Evolutionary conservation across 2,888 invertebrate genomes (phyloP), one percentile per base, ranked within the genome.

Genomic region (Acanthopleura granulata): DNA sequence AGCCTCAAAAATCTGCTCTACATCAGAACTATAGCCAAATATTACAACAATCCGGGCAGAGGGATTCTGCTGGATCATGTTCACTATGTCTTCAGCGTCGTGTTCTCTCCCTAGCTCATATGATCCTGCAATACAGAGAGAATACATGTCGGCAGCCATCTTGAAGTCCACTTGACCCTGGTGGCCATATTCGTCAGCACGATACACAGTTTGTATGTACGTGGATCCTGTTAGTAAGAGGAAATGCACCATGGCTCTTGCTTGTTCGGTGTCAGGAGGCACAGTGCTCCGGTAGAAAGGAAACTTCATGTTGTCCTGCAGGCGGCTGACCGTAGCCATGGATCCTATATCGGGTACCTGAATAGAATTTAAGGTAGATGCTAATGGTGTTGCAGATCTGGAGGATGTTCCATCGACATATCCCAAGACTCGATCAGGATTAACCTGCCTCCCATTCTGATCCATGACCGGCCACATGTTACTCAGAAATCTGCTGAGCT

Each of bases 331-430:
- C 4, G 84, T 83, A 0, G 87, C 85, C 4, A 77, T 74, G 0
- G 80, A 75, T 6, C 84, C 84, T 15, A 91, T 83, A 86, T 93
- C 92, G 0, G 93, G 93, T 62, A 93, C 90, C 62, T 90, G 86
- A 84, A 92, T 92, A n/a, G 92, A 85, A 27, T 92, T 86, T 66
- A 93, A 86, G 80, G 92, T 89, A 61, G 91, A 91, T 4, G 83
- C 80, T 74, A 85, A 78, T 4, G 78, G 72, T 12, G 79, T 75
- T 1, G 86, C 83, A 30, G 81, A 77, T 0, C 73, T 74, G 71
- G 80, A 81, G 27, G 75, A 77, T 16, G 83, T 76, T 12, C 78
- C 78, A 3, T 86, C 86, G 11, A 87, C 79, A 30, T 86, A 83
- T 0, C 81, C 83, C 14, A 83, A 79, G 0, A 89, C 79, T 1